phyloP scores from a whole-genome alignment of 2,888 invertebrate species.

The Nephrotoma flavescens region DNA sequence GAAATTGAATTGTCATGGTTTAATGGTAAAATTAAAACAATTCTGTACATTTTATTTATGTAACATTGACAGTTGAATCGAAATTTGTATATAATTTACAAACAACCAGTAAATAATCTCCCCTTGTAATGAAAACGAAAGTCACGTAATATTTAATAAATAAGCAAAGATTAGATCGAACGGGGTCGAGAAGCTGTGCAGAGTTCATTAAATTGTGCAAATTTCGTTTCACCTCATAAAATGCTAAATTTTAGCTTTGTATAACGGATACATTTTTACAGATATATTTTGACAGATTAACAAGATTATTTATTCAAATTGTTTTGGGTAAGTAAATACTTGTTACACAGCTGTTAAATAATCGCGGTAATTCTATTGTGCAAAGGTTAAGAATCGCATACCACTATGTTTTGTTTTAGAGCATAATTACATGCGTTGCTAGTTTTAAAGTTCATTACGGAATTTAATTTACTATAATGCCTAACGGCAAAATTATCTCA shows the following conservation, averaged over 20 bases:
- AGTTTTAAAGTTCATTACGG: neutral
- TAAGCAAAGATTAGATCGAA: neutral
- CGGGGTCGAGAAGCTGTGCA: neutral
- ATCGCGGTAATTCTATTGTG: neutral
- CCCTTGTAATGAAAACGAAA: neutral
- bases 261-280: neutral
- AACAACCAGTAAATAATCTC: no score
- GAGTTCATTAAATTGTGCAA: neutral
- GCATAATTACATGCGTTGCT: neutral
- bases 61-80: neutral
- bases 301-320: neutral
- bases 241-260: neutral
- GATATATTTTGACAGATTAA: neutral
- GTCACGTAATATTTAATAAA: neutral
- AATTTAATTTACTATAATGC: neutral
- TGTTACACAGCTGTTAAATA: neutral
- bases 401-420: neutral
- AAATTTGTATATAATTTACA: neutral
- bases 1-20: neutral
- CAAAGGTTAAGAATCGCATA: neutral
- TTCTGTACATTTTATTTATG: neutral
- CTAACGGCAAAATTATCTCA: neutral
- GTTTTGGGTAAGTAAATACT: neutral
- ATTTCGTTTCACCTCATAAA: neutral
- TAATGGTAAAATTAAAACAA: neutral